Percentiles rank a stretch among this genome's conserved stretches.
These are phyloP conservation scores for Phenganax marumi DNA, from an alignment of 92 coral and sea anemone species.

Conservation along the genomic window DNA sequence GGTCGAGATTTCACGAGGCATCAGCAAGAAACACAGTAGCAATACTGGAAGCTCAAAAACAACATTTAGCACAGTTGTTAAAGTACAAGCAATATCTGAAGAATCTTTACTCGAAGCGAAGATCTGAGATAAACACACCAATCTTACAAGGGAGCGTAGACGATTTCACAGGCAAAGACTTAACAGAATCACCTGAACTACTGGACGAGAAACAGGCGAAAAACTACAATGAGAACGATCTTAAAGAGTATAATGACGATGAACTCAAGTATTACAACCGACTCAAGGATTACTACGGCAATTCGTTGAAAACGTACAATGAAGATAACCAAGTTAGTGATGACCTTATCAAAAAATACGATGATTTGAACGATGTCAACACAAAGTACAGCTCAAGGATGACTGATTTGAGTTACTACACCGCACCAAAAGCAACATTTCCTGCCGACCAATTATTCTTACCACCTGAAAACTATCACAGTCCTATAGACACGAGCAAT, in stretches of 20 bases:
- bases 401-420: conserved; percentile 19
- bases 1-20: neutral
- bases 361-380: neutral
- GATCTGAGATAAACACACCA: conserved; percentile 36
- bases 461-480: conserved; percentile 22
- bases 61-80: neutral
- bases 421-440: neutral
- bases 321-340: too few relatives aligned
- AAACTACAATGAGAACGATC: neutral
- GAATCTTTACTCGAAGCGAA: conserved; percentile 7
- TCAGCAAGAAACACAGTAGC: neutral
- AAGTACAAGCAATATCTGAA: neutral
- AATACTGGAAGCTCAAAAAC: conserved; percentile 4
- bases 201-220: neutral
- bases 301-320: too few relatives aligned
- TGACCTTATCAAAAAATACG: neutral
- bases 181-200: neutral
- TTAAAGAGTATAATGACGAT: too few relatives aligned
- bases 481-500: neutral
- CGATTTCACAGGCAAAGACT: conserved; percentile 2
- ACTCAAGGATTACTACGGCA: too few relatives aligned
- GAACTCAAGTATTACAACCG: too few relatives aligned
- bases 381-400: conserved; percentile 18
- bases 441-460: neutral
- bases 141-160: neutral